Evolutionary conservation across 2,888 invertebrate species (phyloP).

Genomic region (Ellobium chinense): DNA sequence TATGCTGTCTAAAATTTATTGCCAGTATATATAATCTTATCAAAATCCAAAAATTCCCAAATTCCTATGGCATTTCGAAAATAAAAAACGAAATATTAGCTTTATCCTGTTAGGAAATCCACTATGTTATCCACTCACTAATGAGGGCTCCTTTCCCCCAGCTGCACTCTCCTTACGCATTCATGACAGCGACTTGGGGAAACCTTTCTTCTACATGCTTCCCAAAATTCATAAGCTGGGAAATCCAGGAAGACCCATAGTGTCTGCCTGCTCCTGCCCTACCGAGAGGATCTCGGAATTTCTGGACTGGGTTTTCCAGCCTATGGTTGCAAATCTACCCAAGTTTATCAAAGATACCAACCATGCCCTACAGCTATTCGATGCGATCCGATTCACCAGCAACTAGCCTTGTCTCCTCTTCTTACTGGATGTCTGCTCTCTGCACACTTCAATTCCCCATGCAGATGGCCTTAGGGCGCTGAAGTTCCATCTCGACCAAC

Average conservation of each 20-base stretch:
- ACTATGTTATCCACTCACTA: no score
- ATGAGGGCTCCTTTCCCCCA: no score
- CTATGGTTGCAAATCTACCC: background rate
- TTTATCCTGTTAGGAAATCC: no score
- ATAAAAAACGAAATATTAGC: no score
- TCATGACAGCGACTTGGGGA: no score
- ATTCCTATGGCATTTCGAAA: no score
- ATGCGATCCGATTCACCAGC: background rate
- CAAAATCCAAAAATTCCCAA: no score
- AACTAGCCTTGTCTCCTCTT: background rate
- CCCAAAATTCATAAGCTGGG: no score
- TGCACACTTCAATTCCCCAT: background rate
- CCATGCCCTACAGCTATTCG: background rate
- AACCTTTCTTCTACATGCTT: no score
- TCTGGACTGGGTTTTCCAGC: slow-evolving; percentile 13
- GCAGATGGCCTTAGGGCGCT: background rate
- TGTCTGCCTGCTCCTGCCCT: slow-evolving; percentile 23
- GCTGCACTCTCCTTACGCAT: no score
- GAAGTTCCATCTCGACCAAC: background rate
- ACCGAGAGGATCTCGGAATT: background rate
- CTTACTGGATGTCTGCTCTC: background rate
- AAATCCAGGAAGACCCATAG: background rate
- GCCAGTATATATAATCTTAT: no score
- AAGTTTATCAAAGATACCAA: slow-evolving; percentile 26
- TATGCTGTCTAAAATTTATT: no score